A percentile compares a stretch with the other conserved stretches of the same genome.
These are phyloP conservation scores for Vespertilio murinus DNA, from an alignment of 2,797 vertebrate species.

Conservation along the genomic window DNA sequence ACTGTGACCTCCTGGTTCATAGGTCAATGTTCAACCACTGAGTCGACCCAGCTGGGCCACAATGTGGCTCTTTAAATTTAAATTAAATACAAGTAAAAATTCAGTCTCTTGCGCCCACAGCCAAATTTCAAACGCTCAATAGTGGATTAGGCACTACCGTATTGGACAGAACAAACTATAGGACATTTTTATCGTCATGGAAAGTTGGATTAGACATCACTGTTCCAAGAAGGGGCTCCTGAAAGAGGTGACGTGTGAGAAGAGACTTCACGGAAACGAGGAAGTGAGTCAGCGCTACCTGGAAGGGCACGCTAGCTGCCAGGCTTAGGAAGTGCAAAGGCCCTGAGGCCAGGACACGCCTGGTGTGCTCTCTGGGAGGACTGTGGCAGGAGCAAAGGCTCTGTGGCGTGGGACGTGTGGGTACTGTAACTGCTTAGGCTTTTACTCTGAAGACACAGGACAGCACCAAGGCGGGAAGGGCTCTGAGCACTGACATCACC, in stretches of 20 bases:
- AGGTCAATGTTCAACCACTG: too few species aligned
- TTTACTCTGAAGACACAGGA: background rate
- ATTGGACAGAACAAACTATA: accelerated
- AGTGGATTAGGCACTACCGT: background rate
- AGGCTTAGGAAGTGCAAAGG: background rate
- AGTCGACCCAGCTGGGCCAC: too few species aligned
- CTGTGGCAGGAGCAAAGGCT: background rate
- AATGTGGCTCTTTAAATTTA: background rate
- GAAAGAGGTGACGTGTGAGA: background rate
- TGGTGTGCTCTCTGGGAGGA: background rate
- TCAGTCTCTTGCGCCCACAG: background rate
- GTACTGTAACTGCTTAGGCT: background rate
- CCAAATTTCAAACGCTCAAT: background rate
- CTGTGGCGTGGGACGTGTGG: accelerated
- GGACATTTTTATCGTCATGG: background rate
- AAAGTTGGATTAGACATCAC: background rate
- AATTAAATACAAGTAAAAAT: background rate
- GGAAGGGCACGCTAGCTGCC: background rate
- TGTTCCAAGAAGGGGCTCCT: background rate
- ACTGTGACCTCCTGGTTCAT: too few species aligned
- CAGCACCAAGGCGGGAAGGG: background rate
- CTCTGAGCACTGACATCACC: background rate
- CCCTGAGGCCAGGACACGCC: background rate
- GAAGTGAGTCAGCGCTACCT: background rate
- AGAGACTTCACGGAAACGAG: background rate